Percentiles rank a stretch among this genome's conserved stretches.
Conservation (phyloP, 2,888 invertebrate species). For the Phyto melanocephala region DNA sequence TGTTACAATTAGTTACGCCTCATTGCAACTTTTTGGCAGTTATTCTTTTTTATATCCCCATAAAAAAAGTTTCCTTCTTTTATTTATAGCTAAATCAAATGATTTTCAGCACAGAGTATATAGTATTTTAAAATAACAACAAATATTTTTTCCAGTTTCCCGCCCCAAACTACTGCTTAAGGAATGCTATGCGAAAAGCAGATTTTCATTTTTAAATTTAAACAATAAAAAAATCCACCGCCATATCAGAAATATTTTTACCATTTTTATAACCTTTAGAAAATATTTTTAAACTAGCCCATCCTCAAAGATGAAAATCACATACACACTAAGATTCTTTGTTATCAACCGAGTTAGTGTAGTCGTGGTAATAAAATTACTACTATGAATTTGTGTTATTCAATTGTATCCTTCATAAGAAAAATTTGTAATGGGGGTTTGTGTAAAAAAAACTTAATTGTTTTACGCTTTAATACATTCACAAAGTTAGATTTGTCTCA, state of each 20-base stretch:
- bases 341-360: neutral
- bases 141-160: neutral
- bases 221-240: slow-evolving; percentile 14
- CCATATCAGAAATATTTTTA: slow-evolving; percentile 36
- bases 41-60: slow-evolving; percentile 11
- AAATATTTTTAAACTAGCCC: neutral
- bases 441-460: slow-evolving; percentile 19
- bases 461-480: slow-evolving; percentile 38
- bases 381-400: neutral
- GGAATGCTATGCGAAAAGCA: too few relatives aligned
- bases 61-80: slow-evolving; percentile 1
- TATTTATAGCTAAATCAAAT: slow-evolving; percentile 39
- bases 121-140: neutral
- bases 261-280: slow-evolving; percentile 28
- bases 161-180: neutral
- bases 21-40: slow-evolving; percentile 49
- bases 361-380: neutral
- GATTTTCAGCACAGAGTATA: neutral
- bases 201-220: slow-evolving; percentile 31
- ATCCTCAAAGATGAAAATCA: neutral
- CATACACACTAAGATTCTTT: slow-evolving; percentile 22
- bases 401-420: slow-evolving; percentile 3
- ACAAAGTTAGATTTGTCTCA: neutral
- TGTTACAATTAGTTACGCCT: slow-evolving; percentile 58
- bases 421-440: neutral